Base-by-base conservation (phyloP, 2,113 vertebrate species). In the Bubo blakistoni region DNA sequence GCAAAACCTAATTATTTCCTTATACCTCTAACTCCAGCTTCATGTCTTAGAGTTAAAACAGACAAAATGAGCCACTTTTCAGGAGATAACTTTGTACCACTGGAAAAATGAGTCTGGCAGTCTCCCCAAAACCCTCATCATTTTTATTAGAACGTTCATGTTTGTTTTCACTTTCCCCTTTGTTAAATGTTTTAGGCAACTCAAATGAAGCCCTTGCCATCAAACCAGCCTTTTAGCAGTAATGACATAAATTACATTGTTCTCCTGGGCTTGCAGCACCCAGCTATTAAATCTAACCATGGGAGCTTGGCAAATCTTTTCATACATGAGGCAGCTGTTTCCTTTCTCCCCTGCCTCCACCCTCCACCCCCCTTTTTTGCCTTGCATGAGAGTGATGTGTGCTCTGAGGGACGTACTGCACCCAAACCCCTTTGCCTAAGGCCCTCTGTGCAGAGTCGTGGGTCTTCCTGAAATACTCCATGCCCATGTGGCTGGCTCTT, bases 221-320 rank as follows among this genome's bases (percentile, higher is more conserved):
- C 95, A 93, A 98, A 96, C 92, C 91, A 95, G 96, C 89, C 96
- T 98, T 96, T 95, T 95, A 95, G 74, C 95, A 66, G 83, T 96
- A 97, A 97, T 97, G 97, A 97, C 97, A 98, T 94, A 98, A 98
- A 98, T 98, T 97, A 96, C 94, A 98, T 98, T 98, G 97, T 98
- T 98, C 97, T 96, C 88, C 62, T 67, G 93, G 94, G 96, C 91
- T 94, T 67, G 42, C 92, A 97, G 97, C 97, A 97, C 97, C 98
- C 97, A 97, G 95, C 74, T 98, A 98, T 97, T 98, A 98, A 98
- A 92, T 95, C 96, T 96, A 97, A 98, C 96, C 95, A 91, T 92
- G 95, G 96, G 92, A 97, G 85, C 92, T 90, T 90, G 97, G 98
- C 93, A 97, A 96, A 96, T 94, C 95, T 81, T 97, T 97, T 96